Base-by-base conservation (phyloP, 23 tunicate species). In the Clavelina lepadiformis region DNA sequence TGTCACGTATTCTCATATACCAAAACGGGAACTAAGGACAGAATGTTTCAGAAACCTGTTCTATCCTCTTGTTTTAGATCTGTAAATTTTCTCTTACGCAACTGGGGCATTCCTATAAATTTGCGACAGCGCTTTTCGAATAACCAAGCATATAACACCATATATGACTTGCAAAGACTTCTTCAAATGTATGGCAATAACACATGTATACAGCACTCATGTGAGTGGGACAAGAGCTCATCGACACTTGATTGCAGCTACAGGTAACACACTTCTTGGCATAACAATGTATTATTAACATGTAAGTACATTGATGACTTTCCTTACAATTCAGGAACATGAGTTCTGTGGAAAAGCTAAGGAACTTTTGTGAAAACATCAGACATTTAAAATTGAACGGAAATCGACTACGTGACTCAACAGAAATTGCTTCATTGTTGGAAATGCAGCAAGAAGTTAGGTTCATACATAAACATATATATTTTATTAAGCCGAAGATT, bases 231-330 rank as follows among this genome's bases (percentile, higher is more conserved):
- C 37, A 56, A 79, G 41, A 63, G 58, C 30, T 35, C 95, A 8
- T 18, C 28, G 27, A 86, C 81, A 2, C 46, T 86, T 58, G 95
- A 86, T 51, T 86, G 95, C 47, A 86, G 95, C 41, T 50, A 61
- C 80, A 79, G 95, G 95, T 86, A 3, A 5, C 11, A 19, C 11
- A 56, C 3, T 11, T 28, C 15, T 11, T 11, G 11, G 11, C 15
- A 44, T 44, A 15, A 44, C 15, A 44, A 44, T 11, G 49, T 44
- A 11, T 44, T 44, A 44, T 44, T 44, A 44, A 44, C 49, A 44
- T 11, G 11, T 11, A 44, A 44, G 49, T 11, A 41, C 15, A 15
- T 41, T 11, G n/a, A n/a, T n/a, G n/a, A n/a, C n/a, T n/a, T n/a
- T n/a, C n/a, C n/a, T n/a, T 44, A 44, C 49, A 15, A 54, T 22